Base-by-base conservation (phyloP, 2,797 vertebrate genomes). In the Danio albolineatus region DNA sequence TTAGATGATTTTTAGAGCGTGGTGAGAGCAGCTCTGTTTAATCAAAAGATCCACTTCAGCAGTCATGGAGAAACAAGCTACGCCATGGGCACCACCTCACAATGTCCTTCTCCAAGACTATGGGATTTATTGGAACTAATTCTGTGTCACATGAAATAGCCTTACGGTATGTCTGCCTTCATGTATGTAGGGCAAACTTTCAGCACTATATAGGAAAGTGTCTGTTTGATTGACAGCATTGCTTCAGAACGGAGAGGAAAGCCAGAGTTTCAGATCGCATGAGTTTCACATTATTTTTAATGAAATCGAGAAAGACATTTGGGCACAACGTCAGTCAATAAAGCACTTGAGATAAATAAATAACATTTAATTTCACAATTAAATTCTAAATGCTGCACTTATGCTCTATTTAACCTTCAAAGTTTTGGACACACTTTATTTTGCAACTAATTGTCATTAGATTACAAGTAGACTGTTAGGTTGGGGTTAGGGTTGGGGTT, bases 1-100 rank as follows among this genome's bases (percentile, higher is more conserved):
- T 75, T 49, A 44, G 71, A 75, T 79, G 71, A 79, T 83, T 76
- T 79, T 76, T 56, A 80, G 82, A 83, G 76, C 73, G 67, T 73
- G 83, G 67, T 65, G 57, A 57, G 56, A 66, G 14, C 73, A 69
- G 51, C 38, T 60, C 57, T 61, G 48, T 84, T 85, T 73, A 85
- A 85, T 80, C 76, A 66, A 59, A 74, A n/a, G 76, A 17, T 72
- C 57, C 69, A 86, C 70, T 69, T 39, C 49, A 83, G 53, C 61
- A 46, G 60, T 46, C 73, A 78, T 71, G 43, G 4, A 72, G 64
- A 73, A 80, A 69, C 28, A 64, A 73, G 54, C 46, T 44, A 41
- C 16, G n/a, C 44, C 61, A 60, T 36, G 64, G n/a, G 2, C 16
- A 49, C 39, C 16, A 60, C 38, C 14, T 43, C 8, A 51, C 44